Evolutionary conservation across 2,797 vertebrate genomes (phyloP).

Genomic region (Enteromius treurensis): DNA sequence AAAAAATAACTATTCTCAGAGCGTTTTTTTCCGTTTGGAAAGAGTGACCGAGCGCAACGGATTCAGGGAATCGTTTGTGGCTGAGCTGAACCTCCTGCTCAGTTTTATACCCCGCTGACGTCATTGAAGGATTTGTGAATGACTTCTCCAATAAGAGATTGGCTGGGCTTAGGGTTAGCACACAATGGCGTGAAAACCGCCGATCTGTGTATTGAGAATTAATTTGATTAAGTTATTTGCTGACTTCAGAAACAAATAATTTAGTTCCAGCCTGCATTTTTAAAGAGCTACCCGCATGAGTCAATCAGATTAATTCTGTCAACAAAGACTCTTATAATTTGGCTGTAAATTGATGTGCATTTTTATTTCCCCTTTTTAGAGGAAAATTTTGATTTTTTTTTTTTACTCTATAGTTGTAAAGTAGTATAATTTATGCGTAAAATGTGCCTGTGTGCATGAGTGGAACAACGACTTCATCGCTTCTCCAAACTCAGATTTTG

Average conservation of each 20-base stretch:
- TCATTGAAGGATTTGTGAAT: conserved; percentile 84
- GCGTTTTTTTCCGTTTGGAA: conserved; percentile 22
- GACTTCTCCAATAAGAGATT: conserved; percentile 81
- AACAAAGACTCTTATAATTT: conserved; percentile 56
- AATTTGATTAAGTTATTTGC: conserved; percentile 92
- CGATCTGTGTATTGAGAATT: conserved; percentile 89
- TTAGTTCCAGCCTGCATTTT: conserved; percentile 56
- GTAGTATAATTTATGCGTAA: background rate
- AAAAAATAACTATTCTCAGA: conserved; percentile 42
- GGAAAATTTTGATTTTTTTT: background rate
- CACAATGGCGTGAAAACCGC: conserved; percentile 73
- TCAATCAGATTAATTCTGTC: conserved; percentile 87
- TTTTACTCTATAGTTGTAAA: background rate
- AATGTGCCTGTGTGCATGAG: background rate
- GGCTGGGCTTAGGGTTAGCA: conserved; percentile 69
- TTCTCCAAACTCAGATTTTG: conserved; percentile 4
- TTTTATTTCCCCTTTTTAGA: background rate
- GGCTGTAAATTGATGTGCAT: conserved; percentile 66
- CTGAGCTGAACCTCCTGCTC: conserved; percentile 77
- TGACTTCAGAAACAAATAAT: conserved; percentile 68
- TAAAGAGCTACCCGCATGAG: conserved; percentile 74
- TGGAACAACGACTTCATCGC: conserved; percentile 8
- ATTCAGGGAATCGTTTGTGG: conserved; percentile 63
- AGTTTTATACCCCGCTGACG: conserved; percentile 92
- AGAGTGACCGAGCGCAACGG: conserved; percentile 44